Evolutionary conservation across 2,113 vertebrate species (phyloP), one percentile per base, ranked within the genome.

Genomic region (Pao palembangensis): DNA sequence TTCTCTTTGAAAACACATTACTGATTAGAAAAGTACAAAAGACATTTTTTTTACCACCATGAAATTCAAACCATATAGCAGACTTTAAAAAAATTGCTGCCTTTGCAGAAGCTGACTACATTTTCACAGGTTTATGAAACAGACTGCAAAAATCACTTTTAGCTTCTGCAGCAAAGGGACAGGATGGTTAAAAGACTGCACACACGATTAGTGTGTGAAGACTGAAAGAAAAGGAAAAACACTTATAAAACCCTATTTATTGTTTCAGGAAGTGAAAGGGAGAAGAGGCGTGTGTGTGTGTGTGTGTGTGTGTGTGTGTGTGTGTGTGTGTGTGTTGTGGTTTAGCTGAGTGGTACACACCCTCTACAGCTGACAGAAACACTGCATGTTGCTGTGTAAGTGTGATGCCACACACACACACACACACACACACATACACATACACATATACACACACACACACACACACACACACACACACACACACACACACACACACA

Each of bases 161-260:
- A 38, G 34, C 3, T 23, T 23, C 21, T 23, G 21, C 21, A 23
- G 28, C 28, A 8, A 8, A 23, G 60, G 61, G 76, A 78, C 25
- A 3, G 56, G 67, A 67, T 52, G 64, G 58, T 31, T 51, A 80
- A 66, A 69, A 57, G 78, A 71, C 75, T 78, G 73, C 62, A 79
- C 69, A 60, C 13, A 10, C 14, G 1, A 14, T 1, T 43, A 1
- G 28, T 31, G 28, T 8, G 28, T 7, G 28, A 6, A 15, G 11
- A 14, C 41, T 77, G 48, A 55, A 69, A 55, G 64, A 76, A 68
- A 55, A 59, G 58, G 5, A 17, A 28, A 25, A 25, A 28, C 20
- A 55, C 18, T 51, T 6, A 2, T 19, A 69, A 46, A 62, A 51
- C 49, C 53, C 61, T 12, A 50, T 3, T 49, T 23, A 34, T 21